Percentiles rank a stretch among this genome's conserved stretches.
Evolutionary conservation across 2,888 invertebrate genomes (phyloP).

Genomic region (Drepana falcataria): DNA sequence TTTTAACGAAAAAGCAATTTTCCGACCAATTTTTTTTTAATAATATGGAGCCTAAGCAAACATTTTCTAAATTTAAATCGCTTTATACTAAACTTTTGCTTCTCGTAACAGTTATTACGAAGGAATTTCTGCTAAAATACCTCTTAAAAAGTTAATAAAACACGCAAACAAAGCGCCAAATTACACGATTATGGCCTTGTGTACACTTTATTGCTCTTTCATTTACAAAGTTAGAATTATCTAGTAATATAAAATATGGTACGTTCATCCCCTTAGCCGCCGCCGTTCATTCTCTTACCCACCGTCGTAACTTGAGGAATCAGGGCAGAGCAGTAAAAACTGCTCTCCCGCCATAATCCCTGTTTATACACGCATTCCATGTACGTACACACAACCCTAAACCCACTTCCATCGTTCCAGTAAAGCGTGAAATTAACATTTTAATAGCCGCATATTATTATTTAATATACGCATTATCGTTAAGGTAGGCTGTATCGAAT

Average conservation of each 20-base stretch:
- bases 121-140: background rate
- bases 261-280: conserved; percentile 8
- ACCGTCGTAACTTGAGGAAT: conserved; percentile 42
- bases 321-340: conserved; percentile 64
- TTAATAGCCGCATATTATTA: conserved; percentile 72
- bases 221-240: conserved; percentile 2
- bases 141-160: background rate
- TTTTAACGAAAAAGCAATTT: no score
- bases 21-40: no score
- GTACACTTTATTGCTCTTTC: background rate
- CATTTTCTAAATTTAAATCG: background rate
- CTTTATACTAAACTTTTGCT: background rate
- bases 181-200: background rate
- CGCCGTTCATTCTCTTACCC: conserved; percentile 11
- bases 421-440: conserved; percentile 73
- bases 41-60: no score
- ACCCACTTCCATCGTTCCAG: conserved; percentile 54
- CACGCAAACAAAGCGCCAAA: background rate
- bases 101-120: background rate
- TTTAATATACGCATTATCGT: conserved; percentile 55
- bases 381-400: conserved; percentile 52
- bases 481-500: conserved; percentile 43
- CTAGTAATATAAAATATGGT: conserved; percentile 14
- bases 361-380: conserved; percentile 40
- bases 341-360: conserved; percentile 59